These are phyloP conservation scores for Urophycis tenuis DNA, from an alignment of 2,797 vertebrate species.

Conservation along the genomic window DNA sequence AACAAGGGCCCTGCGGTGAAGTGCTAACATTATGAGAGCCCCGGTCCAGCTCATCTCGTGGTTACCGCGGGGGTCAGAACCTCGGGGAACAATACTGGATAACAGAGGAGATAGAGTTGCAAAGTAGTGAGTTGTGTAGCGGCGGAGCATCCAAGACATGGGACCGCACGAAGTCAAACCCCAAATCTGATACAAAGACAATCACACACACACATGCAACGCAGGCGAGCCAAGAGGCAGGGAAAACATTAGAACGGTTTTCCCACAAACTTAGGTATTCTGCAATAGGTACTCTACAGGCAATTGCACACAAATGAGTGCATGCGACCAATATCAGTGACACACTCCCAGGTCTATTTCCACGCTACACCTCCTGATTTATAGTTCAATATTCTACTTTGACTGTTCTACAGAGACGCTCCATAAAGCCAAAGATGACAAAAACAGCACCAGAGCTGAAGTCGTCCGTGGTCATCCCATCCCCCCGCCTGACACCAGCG, in stretches of 20 bases:
- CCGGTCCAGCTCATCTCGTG: constrained; percentile 46
- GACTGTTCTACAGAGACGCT: constrained; percentile 11
- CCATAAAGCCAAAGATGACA: constrained; percentile 15
- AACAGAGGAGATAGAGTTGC: constrained; percentile 49
- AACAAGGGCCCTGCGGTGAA: constrained; percentile 43
- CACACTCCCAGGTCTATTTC: background rate
- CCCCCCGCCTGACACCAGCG: background rate
- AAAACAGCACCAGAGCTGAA: constrained; percentile 19
- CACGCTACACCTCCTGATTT: constrained; percentile 7
- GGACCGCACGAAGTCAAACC: constrained; percentile 44
- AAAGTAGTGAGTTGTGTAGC: constrained; percentile 41
- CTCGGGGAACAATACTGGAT: constrained; percentile 51
- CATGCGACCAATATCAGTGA: background rate
- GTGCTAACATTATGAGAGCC: constrained; percentile 54
- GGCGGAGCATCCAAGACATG: constrained; percentile 40
- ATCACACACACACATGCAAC: background rate
- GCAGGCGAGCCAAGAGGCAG: background rate
- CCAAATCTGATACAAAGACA: constrained; percentile 26
- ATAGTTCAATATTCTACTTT: constrained; percentile 16
- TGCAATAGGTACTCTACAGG: background rate
- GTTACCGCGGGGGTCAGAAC: constrained; percentile 51
- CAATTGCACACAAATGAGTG: background rate
- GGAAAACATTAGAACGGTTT: background rate
- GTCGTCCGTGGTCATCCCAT: background rate
- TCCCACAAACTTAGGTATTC: background rate